phyloP scores from a whole-genome alignment of 2,888 invertebrate genomes.

The Rapana venosa region DNA sequence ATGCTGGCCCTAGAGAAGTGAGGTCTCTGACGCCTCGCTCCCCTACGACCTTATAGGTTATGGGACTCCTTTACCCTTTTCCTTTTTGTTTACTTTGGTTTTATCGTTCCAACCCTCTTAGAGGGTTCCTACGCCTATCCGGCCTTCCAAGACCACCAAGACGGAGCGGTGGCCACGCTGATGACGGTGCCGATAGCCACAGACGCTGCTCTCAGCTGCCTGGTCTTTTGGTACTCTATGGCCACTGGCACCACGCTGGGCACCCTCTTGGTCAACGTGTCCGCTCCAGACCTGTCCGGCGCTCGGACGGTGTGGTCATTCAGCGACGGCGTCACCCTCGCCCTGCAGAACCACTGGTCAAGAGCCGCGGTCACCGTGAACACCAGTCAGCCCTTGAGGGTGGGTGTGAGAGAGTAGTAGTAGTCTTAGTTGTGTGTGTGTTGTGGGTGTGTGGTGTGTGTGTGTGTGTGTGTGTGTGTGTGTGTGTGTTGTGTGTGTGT shows the following conservation, averaged over 20 bases:
- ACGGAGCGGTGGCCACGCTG: background rate
- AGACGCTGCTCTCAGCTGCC: background rate
- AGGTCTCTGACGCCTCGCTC: no score
- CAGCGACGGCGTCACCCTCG: background rate
- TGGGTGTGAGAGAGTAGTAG: background rate
- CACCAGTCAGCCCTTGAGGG: background rate
- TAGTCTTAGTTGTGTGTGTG: no score
- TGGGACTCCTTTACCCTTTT: no score
- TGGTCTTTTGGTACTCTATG: constrained; percentile 7
- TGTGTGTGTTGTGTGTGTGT: no score
- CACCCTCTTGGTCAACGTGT: background rate
- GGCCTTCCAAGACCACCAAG: no score
- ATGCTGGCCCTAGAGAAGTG: no score
- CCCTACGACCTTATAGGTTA: no score
- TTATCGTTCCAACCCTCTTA: no score
- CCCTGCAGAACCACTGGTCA: background rate
- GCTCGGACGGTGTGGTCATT: background rate
- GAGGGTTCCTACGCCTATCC: no score
- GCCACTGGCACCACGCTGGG: background rate
- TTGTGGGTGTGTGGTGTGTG: no score
- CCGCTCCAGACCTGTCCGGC: background rate
- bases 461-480: no score
- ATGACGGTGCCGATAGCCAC: background rate
- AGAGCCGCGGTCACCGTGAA: background rate
- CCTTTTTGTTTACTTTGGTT: no score